Evolutionary conservation across 2,113 vertebrate genomes (phyloP), one percentile per base, ranked within the genome.

Genomic region (Chascanopsetta lugubris): DNA sequence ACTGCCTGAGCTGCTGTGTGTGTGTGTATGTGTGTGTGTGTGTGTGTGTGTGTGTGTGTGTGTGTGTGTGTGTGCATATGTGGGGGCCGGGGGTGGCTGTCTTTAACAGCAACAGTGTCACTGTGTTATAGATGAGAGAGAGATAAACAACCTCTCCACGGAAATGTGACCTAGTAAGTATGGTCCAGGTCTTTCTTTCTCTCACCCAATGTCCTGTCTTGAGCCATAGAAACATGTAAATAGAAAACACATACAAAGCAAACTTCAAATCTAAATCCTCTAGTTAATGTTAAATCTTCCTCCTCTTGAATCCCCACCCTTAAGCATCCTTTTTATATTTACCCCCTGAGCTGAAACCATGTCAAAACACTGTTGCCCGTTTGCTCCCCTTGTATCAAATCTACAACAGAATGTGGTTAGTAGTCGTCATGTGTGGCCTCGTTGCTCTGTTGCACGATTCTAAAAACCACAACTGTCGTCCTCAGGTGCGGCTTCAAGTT

Each of bases 401-500:
- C 59, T 63, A n/a, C n/a, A n/a, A n/a, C n/a, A n/a, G n/a, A n/a
- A 17, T 54, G 38, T 79, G 48, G 13, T 64, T 61, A 59, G 26
- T 77, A 30, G 32, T 57, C 17, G 42, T 21, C 47, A 18, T 53
- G 20, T 4, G 54, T 59, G 65, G 29, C 18, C 40, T 47, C 1
- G 0, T 32, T 2, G 0, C 22, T 48, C 25, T 42, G 20, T 50
- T 7, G 4, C 5, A 6, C 2, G 20, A 65, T n/a, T 24, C 20
- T 67, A 57, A 79, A n/a, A n/a, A n/a, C n/a, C 55, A 24, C 6
- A 3, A 38, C 69, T 76, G 47, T 92, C 59, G 67, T 88, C 58
- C 45, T 21, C 88, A 99, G 97, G 97, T 99, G 57, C 93, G 97
- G 43, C 96, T 99, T 15, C 97, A 99, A 89, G 97, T 99, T 57